Evolutionary conservation across 64 coral and sea anemone genomes (phyloP).

Genomic region (Exaiptasia diaphana): DNA sequence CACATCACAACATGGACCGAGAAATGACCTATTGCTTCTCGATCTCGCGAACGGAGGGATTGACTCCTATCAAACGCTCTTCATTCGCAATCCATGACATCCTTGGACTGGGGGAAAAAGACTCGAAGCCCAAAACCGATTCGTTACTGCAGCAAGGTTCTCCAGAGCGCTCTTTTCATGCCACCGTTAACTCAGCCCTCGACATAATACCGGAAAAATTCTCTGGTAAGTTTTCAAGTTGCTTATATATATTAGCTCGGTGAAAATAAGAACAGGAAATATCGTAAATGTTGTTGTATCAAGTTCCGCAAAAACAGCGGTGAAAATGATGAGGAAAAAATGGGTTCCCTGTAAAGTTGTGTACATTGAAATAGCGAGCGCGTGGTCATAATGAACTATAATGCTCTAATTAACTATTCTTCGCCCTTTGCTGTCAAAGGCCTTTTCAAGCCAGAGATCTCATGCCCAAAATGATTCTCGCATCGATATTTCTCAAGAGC

Average conservation of each 20-base stretch:
- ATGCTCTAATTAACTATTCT: conserved; percentile 85
- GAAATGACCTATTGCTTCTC: conserved; percentile 72
- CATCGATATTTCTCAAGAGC: too few species aligned
- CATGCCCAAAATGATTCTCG: too few species aligned
- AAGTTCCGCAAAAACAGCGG: background rate
- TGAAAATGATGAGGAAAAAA: background rate
- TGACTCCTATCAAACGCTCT: conserved; percentile 73
- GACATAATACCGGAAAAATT: conserved; percentile 20
- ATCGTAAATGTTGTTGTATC: conserved; percentile 7
- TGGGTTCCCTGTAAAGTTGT: background rate
- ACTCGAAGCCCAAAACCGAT: conserved; percentile 28
- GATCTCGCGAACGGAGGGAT: conserved; percentile 43
- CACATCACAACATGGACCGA: conserved; percentile 47
- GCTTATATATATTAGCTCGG: background rate
- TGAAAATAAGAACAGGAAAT: conserved; percentile 15
- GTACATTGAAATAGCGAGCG: conserved; percentile 43
- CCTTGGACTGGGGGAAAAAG: conserved; percentile 68
- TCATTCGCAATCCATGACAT: conserved; percentile 96
- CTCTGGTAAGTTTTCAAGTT: conserved; percentile 4
- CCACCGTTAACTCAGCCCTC: background rate
- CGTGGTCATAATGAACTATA: conserved; percentile 75
- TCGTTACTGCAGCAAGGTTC: background rate
- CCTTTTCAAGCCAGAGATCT: conserved; percentile 68
- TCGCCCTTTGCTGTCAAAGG: conserved; percentile 31
- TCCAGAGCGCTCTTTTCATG: background rate